These are phyloP conservation scores for Ditylenchus dipsaci DNA, from an alignment of 1,140 invertebrate species.

Conservation along the genomic window DNA sequence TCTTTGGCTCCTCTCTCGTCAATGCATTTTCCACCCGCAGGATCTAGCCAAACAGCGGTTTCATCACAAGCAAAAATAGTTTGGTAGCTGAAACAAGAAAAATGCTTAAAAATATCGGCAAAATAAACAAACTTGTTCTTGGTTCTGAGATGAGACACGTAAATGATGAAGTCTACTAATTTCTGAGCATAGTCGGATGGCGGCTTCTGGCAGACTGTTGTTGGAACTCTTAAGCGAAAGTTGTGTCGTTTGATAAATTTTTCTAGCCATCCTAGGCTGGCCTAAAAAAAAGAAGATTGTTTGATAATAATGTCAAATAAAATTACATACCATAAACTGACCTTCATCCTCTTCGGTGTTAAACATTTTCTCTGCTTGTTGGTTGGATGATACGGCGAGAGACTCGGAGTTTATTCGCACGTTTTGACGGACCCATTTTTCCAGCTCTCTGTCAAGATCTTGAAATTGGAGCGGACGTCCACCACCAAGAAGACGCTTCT, in stretches of 20 bases:
- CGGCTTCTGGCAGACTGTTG: slow-evolving; percentile 20
- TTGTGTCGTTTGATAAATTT: slow-evolving; percentile 16
- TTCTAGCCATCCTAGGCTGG: slow-evolving; percentile 15
- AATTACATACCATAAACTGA: slow-evolving; percentile 10
- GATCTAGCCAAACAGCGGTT: slow-evolving; percentile 9
- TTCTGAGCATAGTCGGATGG: slow-evolving; percentile 11
- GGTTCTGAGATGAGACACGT: slow-evolving; percentile 6
- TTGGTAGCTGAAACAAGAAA: slow-evolving; percentile 1
- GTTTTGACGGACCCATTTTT: background rate
- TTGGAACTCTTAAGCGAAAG: background rate
- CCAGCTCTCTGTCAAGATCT: slow-evolving; percentile 5
- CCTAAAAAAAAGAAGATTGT: slow-evolving; percentile 5
- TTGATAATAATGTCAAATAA: background rate
- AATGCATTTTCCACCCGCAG: too few relatives aligned
- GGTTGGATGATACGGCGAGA: background rate
- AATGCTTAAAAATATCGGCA: background rate
- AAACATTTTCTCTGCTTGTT: slow-evolving; percentile 8
- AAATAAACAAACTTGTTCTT: slow-evolving; percentile 5
- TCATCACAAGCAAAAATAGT: slow-evolving; percentile 12
- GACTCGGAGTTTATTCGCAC: background rate
- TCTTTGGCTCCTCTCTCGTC: too few relatives aligned
- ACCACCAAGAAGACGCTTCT: slow-evolving; percentile 5
- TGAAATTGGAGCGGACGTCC: slow-evolving; percentile 4
- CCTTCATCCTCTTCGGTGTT: slow-evolving; percentile 1
- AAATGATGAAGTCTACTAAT: slow-evolving; percentile 15